Evolutionary conservation across 2,113 vertebrate genomes (phyloP).

Genomic region (Epinephelus cyanopodus): DNA sequence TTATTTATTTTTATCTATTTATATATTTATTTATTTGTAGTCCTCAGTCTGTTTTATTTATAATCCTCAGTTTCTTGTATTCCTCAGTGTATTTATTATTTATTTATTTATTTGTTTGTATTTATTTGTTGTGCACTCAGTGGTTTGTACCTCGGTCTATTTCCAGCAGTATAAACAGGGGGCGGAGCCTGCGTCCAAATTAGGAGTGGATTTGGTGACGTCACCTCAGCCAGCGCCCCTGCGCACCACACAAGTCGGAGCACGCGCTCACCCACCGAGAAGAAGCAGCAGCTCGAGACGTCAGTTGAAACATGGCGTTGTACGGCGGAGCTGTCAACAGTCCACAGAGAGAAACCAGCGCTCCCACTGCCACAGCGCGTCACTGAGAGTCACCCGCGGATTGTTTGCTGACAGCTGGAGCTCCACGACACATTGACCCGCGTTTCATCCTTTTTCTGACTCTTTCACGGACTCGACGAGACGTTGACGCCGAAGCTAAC

Average conservation of each 20-base stretch:
- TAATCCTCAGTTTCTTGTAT: too few species aligned
- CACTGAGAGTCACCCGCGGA: conserved; percentile 1
- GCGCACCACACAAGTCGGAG: conserved; percentile 37
- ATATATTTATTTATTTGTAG: too few species aligned
- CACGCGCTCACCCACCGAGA: conserved; percentile 42
- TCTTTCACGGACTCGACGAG: conserved; percentile 2
- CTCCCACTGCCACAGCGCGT: background rate
- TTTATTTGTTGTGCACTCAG: too few species aligned
- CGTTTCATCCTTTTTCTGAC: conserved; percentile 1
- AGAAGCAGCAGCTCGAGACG: conserved; percentile 14
- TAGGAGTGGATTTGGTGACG: conserved; percentile 72
- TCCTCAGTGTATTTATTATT: too few species aligned
- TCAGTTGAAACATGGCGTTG: conserved; percentile 72
- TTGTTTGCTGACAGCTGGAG: background rate
- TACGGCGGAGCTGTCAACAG: conserved; percentile 28
- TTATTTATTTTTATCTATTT: too few species aligned
- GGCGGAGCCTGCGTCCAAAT: conserved; percentile 59
- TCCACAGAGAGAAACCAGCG: conserved; percentile 2
- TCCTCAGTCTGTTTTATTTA: too few species aligned
- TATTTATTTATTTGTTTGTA: too few species aligned
- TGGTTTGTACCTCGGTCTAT: conserved; percentile 20
- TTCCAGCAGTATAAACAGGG: conserved; percentile 29
- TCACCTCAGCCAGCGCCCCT: conserved; percentile 82
- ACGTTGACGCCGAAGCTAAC: background rate
- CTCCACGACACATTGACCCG: background rate